Base-by-base conservation (phyloP, 2,888 invertebrate species). In the Seladonia tumulorum region DNA sequence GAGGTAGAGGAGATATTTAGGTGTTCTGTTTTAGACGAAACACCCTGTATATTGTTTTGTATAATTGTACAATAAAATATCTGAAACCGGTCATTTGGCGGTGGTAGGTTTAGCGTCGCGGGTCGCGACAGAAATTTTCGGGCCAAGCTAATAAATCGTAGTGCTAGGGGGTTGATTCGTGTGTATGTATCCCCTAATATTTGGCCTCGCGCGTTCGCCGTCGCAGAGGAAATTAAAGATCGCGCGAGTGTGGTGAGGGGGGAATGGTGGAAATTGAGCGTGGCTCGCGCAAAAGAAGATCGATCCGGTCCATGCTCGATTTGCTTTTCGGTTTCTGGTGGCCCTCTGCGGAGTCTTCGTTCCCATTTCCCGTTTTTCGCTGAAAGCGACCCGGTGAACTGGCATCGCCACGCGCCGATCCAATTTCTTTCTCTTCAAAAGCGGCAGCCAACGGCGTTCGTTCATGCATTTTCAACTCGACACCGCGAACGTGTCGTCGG, bases 401-500 rank as follows among this genome's bases (percentile, higher is more conserved):
- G 81, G 57, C 81, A 71, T 49, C 39, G 77, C 60, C 77, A 74
- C 78, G 68, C 81, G 73, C 42, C 81, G 79, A 84, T 87, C 70
- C 79, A 87, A 89, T 89, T 89, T 83, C 78, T 89, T 89, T 74
- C 79, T 47, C 71, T 75, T 79, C n/a, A 53, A 60, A 78, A 53
- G 63, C 71, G 35, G 60, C 60, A 82, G 66, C 63, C 45, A 39
- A 39, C 76, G 53, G 35, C 60, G 66, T 76, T 83, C 76, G 57
- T 75, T 75, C 71, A 25, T 85, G 74, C 82, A 79, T 79, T 80
- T 84, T 68, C 76, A 68, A 79, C 75, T 79, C 76, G 83, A 81
- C 76, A 71, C 49, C 74, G 53, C 77, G 73, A 70, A 83, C 80
- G 76, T 83, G 80, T 71, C 72, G 73, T 47, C 74, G 77, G 78